These are phyloP conservation scores for Oryctes rhinoceros DNA, from an alignment of 1,140 invertebrate genomes.

Conservation along the genomic window DNA sequence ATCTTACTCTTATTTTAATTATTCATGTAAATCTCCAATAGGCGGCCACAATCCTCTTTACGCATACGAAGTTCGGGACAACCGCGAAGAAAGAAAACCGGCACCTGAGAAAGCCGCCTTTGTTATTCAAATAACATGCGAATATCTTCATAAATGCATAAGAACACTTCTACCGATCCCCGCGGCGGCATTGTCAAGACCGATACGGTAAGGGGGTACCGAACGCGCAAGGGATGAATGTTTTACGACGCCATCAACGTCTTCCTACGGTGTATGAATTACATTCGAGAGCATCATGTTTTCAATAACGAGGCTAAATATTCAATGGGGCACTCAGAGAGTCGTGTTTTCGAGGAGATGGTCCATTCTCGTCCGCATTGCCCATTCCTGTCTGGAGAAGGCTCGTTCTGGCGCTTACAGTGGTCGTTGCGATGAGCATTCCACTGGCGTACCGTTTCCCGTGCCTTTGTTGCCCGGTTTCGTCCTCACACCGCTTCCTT, in stretches of 20 bases:
- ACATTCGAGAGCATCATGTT: constrained; percentile 53
- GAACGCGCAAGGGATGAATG: constrained; percentile 35
- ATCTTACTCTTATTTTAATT: background rate
- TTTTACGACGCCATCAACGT: constrained; percentile 50
- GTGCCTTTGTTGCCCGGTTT: background rate
- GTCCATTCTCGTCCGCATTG: constrained; percentile 53
- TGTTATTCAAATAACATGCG: constrained; percentile 10
- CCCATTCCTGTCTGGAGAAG: constrained; percentile 55
- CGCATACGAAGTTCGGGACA: background rate
- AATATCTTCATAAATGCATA: constrained; percentile 19
- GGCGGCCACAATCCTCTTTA: too few relatives aligned
- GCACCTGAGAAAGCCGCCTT: background rate
- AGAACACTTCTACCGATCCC: constrained; percentile 1
- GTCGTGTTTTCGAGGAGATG: constrained; percentile 51
- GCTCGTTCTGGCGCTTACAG: constrained; percentile 52
- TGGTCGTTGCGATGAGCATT: constrained; percentile 50
- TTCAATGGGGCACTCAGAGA: constrained; percentile 55
- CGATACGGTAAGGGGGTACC: background rate
- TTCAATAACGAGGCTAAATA: constrained; percentile 58
- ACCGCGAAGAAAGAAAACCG: background rate
- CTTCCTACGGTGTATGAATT: constrained; percentile 50
- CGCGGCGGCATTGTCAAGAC: background rate
- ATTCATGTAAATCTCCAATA: background rate
- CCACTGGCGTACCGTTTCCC: constrained; percentile 47
- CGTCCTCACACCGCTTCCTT: background rate